These are phyloP conservation scores for Operophtera brumata DNA, from an alignment of 2,888 invertebrate species.

Conservation along the genomic window DNA sequence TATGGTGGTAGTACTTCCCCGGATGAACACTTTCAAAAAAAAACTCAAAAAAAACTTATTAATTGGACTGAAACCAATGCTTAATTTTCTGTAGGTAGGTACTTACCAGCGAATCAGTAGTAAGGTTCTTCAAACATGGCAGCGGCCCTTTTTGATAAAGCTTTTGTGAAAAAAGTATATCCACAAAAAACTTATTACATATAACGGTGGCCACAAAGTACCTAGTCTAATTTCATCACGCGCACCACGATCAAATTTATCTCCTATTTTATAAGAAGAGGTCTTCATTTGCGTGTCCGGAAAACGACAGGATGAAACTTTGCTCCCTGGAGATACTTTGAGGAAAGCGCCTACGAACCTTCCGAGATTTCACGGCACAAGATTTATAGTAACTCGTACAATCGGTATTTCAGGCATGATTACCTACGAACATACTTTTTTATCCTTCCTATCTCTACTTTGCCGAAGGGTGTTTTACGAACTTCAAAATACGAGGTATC, in stretches of 20 bases:
- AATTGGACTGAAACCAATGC: too few species aligned
- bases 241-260: slow-evolving; percentile 22
- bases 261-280: slow-evolving; percentile 13
- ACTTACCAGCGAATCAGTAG: too few species aligned
- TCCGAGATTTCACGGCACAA: slow-evolving; percentile 21
- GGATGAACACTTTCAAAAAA: too few species aligned
- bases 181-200: not conserved
- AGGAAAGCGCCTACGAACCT: slow-evolving; percentile 22
- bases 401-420: slow-evolving; percentile 21
- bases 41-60: too few species aligned
- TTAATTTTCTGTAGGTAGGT: too few species aligned
- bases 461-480: not conserved
- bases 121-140: too few species aligned
- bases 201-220: slow-evolving; percentile 2
- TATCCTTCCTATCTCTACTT: not conserved
- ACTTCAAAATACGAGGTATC: not conserved
- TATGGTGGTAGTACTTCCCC: too few species aligned
- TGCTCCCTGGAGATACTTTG: slow-evolving; percentile 23
- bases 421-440: slow-evolving; percentile 8
- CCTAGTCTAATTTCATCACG: slow-evolving; percentile 5
- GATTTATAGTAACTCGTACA: slow-evolving; percentile 22
- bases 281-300: slow-evolving; percentile 15
- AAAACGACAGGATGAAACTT: slow-evolving; percentile 19
- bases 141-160: too few species aligned
- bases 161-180: too few species aligned